Evolutionary conservation across 64 coral and sea anemone genomes (phyloP).

Genomic region (Actinia tenebrosa): DNA sequence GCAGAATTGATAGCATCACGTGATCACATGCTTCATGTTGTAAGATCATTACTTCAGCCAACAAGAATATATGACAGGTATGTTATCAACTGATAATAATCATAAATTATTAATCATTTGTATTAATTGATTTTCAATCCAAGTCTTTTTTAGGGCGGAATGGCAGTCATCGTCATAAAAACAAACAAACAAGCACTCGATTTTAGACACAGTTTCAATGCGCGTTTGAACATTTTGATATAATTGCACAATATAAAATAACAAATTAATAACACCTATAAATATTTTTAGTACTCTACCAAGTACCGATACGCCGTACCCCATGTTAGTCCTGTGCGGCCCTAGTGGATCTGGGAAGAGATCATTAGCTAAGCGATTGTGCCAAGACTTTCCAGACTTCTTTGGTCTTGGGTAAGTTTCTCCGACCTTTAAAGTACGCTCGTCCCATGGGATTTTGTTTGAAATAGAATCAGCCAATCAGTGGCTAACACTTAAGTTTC

Average conservation of each 20-base stretch:
- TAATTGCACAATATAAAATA: background rate
- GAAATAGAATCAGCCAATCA: too few relatives aligned
- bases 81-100: background rate
- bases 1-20: conserved; percentile 81
- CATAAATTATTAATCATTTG: too few relatives aligned
- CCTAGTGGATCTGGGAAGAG: conserved; percentile 83
- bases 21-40: conserved; percentile 98
- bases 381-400: conserved; percentile 95
- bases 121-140: too few relatives aligned
- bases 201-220: too few relatives aligned
- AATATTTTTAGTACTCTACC: conserved; percentile 70
- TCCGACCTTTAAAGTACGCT: too few relatives aligned
- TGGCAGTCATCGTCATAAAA: background rate
- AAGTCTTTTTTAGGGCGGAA: background rate
- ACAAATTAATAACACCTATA: background rate
- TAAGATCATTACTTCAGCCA: conserved; percentile 78
- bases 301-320: conserved; percentile 88
- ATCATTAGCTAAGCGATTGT: conserved; percentile 55
- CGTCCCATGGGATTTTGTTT: too few relatives aligned
- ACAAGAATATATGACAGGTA: conserved; percentile 93
- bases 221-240: too few relatives aligned
- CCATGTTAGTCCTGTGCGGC: conserved; percentile 90
- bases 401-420: conserved; percentile 78
- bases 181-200: background rate
- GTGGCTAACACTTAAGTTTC: too few relatives aligned